Percentiles rank a stretch among this genome's conserved stretches.
These are phyloP conservation scores for Scaptomyza reducta DNA, from an alignment of 2,888 invertebrate species.

Conservation along the genomic window DNA sequence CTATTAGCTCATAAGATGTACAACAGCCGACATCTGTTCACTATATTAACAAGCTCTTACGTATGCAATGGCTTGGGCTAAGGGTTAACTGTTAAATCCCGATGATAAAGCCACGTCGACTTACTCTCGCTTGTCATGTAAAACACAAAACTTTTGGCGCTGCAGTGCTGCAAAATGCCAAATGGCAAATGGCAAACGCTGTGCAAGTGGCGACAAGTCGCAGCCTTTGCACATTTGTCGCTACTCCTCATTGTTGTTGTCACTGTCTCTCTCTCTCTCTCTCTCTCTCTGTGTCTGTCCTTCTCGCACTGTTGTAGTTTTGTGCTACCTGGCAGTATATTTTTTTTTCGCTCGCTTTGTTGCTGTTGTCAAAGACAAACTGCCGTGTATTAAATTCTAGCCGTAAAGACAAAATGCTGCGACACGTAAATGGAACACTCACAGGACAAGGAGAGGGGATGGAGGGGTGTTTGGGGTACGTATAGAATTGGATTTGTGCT, in stretches of 20 bases:
- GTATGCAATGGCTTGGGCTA: slow-evolving; percentile 9
- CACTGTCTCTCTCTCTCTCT: not conserved
- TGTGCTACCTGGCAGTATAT: slow-evolving; percentile 42
- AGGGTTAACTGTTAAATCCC: slow-evolving; percentile 28
- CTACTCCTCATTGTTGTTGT: no score
- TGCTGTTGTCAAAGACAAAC: slow-evolving; percentile 72
- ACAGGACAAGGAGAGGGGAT: not conserved
- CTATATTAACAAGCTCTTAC: slow-evolving; percentile 13
- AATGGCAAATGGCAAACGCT: slow-evolving; percentile 29
- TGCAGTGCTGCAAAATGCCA: slow-evolving; percentile 30
- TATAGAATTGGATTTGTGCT: slow-evolving; percentile 69
- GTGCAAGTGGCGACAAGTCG: slow-evolving; percentile 74
- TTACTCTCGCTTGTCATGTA: slow-evolving; percentile 68
- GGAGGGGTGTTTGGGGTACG: not conserved
- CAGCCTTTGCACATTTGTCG: slow-evolving; percentile 70
- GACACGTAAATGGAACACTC: slow-evolving; percentile 50
- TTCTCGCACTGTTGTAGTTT: not conserved
- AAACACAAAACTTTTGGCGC: slow-evolving; percentile 63
- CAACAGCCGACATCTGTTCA: slow-evolving; percentile 4
- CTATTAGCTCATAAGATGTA: no score
- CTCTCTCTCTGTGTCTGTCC: not conserved
- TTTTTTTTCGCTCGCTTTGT: slow-evolving; percentile 2
- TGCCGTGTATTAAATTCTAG: slow-evolving; percentile 78
- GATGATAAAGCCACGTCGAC: slow-evolving; percentile 44
- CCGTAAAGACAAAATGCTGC: slow-evolving; percentile 76